Base-by-base conservation (phyloP, 2,797 vertebrate genomes). In the Halcyon smyrnensis region DNA sequence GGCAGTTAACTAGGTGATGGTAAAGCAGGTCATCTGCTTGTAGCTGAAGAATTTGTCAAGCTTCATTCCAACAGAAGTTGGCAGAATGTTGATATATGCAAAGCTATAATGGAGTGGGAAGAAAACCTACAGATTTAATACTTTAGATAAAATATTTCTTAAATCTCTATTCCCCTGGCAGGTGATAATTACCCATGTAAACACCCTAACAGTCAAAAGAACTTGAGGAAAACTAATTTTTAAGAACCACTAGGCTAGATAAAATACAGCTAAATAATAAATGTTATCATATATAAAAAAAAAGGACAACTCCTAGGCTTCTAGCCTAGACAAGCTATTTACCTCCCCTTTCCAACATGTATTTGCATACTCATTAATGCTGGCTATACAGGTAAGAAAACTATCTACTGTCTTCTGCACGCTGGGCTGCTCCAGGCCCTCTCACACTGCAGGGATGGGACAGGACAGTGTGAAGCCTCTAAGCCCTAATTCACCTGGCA, bases 121-220 rank as follows among this genome's bases (percentile, higher is more conserved):
- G 60, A 87, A 96, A 95, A 79, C 18, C n/a, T 68, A 87, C 28
- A 85, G 53, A 93, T 87, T 70, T 90, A 93, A 80, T 81, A 63
- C 32, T 94, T 94, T 0, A 65, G 27, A 43, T 45, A 53, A 86
- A 84, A 41, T 67, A 73, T n/a, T 93, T 60, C 67, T 86, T 74
- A 68, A 84, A 65, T 64, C 25, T 75, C 51, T 88, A 81, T 50
- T 95, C 68, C 27, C 37, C 19, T 90, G 87, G 86, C 69, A 96
- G 45, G 68, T 89, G 45, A 30, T 78, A 78, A 97, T 93, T 92
- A 93, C 16, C 12, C 36, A 63, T 30, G 27, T 60, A 86, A 91
- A 91, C 41, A 96, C 24, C 25, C 48, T 53, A 74, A 85, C 3
- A 79, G 68, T 53, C 20, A 30, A n/a, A 68, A 59, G 28, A 93